phyloP scores from a whole-genome alignment of 2,888 invertebrate species.

The Norana najaformis region DNA sequence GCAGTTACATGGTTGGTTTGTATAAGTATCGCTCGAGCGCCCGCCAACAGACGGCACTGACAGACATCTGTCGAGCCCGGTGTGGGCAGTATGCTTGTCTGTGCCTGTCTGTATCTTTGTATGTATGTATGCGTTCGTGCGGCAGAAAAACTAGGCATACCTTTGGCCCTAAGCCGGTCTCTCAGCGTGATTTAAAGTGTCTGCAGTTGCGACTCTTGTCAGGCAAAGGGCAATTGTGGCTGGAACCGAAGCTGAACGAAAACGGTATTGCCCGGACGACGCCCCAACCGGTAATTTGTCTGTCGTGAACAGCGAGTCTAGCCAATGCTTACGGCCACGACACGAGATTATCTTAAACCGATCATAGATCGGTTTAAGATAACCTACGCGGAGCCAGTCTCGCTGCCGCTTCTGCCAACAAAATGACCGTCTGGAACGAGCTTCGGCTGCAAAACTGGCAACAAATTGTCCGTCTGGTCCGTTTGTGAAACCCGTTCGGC shows the following conservation, averaged over 20 bases:
- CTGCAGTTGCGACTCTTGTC: not conserved
- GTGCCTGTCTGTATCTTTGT: not conserved
- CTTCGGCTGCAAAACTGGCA: not conserved
- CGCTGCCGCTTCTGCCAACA: not conserved
- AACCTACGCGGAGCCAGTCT: not conserved
- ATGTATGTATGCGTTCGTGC: not conserved
- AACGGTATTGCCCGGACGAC: not conserved
- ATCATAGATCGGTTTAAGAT: not conserved
- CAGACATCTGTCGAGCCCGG: no score
- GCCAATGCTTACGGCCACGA: not conserved
- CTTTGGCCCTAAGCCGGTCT: not conserved
- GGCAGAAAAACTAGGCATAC: not conserved
- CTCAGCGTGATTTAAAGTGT: not conserved
- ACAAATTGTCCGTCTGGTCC: not conserved
- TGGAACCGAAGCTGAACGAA: not conserved
- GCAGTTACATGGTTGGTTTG: no score
- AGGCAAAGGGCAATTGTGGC: not conserved
- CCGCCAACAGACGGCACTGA: no score
- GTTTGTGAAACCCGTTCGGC: not conserved
- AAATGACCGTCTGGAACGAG: not conserved
- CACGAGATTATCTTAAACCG: slow-evolving; percentile 6
- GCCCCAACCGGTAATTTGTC: not conserved
- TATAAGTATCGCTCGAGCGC: no score
- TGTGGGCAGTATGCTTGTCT: no score
- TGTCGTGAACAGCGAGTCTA: not conserved